phyloP scores from a whole-genome alignment of 2,888 invertebrate genomes.

The Trachelus troglodyta region DNA sequence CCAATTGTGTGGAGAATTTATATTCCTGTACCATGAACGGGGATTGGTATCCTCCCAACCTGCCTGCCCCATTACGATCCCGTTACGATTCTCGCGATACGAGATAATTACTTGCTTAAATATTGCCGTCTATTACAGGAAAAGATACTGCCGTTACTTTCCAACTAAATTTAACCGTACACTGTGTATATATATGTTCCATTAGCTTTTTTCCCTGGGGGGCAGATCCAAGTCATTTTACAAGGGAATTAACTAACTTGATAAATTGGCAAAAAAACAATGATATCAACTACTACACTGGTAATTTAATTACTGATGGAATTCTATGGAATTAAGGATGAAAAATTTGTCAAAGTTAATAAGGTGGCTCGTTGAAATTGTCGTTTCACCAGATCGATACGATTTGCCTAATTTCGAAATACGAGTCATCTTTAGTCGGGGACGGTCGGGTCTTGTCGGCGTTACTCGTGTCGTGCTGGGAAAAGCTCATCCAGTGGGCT shows the following conservation, averaged over 20 bases:
- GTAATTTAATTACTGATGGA: not conserved
- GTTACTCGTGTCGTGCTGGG: not conserved
- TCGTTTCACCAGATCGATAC: not conserved
- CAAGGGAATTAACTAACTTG: not conserved
- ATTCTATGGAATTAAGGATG: not conserved
- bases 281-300: not conserved
- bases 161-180: not conserved
- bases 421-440: not conserved
- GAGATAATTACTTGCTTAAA: slow-evolving; percentile 52
- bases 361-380: not conserved
- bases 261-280: not conserved
- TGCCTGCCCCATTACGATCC: slow-evolving; percentile 19
- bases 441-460: not conserved
- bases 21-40: slow-evolving; percentile 23
- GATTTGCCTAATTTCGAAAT: not conserved
- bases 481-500: not conserved
- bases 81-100: slow-evolving; percentile 37
- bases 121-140: slow-evolving; percentile 28
- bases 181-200: slow-evolving; percentile 3
- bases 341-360: not conserved
- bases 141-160: not conserved
- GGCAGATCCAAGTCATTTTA: not conserved
- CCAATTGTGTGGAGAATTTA: slow-evolving; percentile 51
- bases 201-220: not conserved
- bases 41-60: slow-evolving; percentile 20